These are phyloP conservation scores for Cactoblastis cactorum DNA, from an alignment of 2,888 invertebrate species.

Conservation along the genomic window DNA sequence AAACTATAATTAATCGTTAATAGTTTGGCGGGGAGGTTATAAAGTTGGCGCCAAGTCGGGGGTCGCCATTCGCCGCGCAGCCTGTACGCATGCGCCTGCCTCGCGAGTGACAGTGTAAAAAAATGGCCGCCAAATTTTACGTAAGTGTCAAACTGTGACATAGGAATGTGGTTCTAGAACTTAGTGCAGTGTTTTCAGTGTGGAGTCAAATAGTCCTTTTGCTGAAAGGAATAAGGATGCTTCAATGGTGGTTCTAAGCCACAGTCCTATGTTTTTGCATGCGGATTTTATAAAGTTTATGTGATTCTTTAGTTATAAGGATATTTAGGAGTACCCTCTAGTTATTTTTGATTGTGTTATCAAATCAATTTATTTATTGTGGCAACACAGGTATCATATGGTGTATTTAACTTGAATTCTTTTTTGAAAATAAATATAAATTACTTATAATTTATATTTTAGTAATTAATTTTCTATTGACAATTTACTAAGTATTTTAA, in stretches of 20 bases:
- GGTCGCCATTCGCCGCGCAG: conserved; percentile 72
- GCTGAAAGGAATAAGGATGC: conserved; percentile 1
- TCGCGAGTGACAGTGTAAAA: conserved; percentile 68
- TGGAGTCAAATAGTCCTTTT: conserved; percentile 6
- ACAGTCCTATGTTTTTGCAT: conserved; percentile 62
- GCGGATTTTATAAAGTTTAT: conserved; percentile 33
- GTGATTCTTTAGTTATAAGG: conserved; percentile 7
- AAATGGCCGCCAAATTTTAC: conserved; percentile 75
- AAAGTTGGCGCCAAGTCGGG: conserved; percentile 41
- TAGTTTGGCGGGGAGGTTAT: conserved; percentile 73
- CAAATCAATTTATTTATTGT: too few species aligned
- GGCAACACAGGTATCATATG: too few species aligned
- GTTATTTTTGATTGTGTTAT: too few species aligned
- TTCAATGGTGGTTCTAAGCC: conserved; percentile 57
- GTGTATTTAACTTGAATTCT: too few species aligned
- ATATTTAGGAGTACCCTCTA: neutral
- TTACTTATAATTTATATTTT: too few species aligned
- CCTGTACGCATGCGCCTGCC: conserved; percentile 60
- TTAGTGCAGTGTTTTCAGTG: conserved; percentile 28
- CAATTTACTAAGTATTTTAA: too few species aligned
- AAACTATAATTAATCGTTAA: conserved; percentile 73
- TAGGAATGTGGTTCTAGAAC: conserved; percentile 69
- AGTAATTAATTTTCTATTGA: too few species aligned
- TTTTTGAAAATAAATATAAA: too few species aligned
- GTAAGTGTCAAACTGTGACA: conserved; percentile 68